Evolutionary conservation across 2,113 vertebrate genomes (phyloP).

Genomic region (Melierax canorus): DNA sequence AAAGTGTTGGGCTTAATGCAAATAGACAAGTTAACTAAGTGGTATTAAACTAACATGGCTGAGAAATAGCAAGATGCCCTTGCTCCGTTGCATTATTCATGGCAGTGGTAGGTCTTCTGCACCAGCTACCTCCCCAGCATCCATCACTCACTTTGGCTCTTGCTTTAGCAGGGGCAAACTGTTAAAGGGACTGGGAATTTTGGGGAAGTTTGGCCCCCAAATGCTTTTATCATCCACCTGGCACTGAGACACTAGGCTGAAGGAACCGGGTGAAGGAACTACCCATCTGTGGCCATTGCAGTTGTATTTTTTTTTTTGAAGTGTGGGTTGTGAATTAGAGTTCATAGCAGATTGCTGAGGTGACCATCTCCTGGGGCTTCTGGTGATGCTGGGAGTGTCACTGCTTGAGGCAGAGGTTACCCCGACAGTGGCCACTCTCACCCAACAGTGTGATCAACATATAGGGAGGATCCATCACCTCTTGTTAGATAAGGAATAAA

Average conservation of each 20-base stretch:
- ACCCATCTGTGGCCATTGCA: background rate
- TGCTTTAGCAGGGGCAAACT: background rate
- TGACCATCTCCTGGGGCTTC: background rate
- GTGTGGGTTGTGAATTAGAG: background rate
- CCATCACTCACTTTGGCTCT: background rate
- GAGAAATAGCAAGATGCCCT: background rate
- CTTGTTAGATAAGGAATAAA: background rate
- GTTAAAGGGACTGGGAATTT: background rate
- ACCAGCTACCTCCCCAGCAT: background rate
- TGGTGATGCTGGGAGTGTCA: background rate
- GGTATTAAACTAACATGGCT: background rate
- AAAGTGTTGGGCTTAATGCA: background rate
- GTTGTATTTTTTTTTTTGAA: background rate
- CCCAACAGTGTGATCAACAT: accelerated
- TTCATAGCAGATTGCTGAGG: background rate
- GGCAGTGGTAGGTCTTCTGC: background rate
- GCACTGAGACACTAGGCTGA: background rate
- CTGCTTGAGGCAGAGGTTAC: background rate
- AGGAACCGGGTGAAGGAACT: background rate
- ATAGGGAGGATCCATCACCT: background rate
- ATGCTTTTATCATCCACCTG: background rate
- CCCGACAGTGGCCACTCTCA: background rate
- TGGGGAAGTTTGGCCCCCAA: background rate
- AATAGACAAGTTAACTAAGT: conserved; percentile 5
- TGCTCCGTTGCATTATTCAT: background rate